phyloP scores from a whole-genome alignment of 2,888 invertebrate species.

The Eupithecia vulgata region DNA sequence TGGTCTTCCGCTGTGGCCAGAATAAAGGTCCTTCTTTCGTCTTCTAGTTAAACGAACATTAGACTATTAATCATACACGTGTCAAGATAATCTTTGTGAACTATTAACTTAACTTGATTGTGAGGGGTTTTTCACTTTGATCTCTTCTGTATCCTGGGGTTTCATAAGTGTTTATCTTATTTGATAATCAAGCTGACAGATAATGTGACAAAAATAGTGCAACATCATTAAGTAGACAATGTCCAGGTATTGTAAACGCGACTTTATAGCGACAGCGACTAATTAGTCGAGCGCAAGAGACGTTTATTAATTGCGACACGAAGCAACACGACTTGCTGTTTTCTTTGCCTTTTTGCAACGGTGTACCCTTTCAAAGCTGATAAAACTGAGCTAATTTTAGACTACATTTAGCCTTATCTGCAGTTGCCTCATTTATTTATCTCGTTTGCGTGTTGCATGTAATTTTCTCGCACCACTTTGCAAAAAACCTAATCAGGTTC shows the following conservation, averaged over 20 bases:
- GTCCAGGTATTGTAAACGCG: slow-evolving; percentile 21
- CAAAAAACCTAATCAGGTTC: slow-evolving; percentile 22
- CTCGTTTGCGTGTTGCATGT: slow-evolving; percentile 26
- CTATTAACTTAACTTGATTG: not conserved
- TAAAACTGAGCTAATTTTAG: slow-evolving; percentile 55
- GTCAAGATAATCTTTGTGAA: not conserved
- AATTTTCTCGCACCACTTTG: slow-evolving; percentile 14
- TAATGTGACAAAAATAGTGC: not conserved
- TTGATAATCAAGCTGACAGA: not conserved
- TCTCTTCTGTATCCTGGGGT: not conserved
- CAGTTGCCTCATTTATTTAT: slow-evolving; percentile 34
- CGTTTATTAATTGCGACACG: slow-evolving; percentile 81
- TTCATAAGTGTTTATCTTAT: not conserved
- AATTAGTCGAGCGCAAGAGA: slow-evolving; percentile 78
- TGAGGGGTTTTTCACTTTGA: not conserved
- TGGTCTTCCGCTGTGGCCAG: not conserved
- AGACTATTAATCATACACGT: not conserved
- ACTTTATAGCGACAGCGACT: slow-evolving; percentile 63
- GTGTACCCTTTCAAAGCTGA: slow-evolving; percentile 68
- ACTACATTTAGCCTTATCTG: slow-evolving; percentile 35
- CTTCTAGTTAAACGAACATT: not conserved
- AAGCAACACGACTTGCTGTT: slow-evolving; percentile 75
- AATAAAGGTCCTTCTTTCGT: not conserved
- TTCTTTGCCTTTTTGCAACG: slow-evolving; percentile 54
- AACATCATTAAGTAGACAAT: slow-evolving; percentile 6